A percentile compares a stretch with the other conserved stretches of the same genome.
These are phyloP conservation scores for Cryptocephalus moraei DNA, from an alignment of 2,888 invertebrate genomes.

Conservation along the genomic window DNA sequence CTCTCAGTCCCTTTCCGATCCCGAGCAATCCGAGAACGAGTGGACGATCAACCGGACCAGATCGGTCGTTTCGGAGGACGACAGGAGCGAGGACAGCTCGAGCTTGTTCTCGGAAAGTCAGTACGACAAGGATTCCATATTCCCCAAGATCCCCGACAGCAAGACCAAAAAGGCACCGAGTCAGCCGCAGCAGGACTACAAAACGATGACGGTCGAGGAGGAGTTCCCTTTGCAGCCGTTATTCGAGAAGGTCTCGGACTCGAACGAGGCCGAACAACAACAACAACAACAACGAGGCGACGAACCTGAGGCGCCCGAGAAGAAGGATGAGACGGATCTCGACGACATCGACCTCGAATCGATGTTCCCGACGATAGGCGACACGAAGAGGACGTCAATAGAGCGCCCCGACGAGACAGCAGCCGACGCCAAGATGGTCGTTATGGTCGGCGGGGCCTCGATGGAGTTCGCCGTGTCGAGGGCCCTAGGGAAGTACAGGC, in stretches of 20 bases:
- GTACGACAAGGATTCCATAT: slow-evolving; percentile 48
- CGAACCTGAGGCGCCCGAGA: slow-evolving; percentile 45
- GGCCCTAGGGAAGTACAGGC: slow-evolving; percentile 69
- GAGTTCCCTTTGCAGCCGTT: slow-evolving; percentile 16
- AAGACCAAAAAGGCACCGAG: not conserved
- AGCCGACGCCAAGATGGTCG: slow-evolving; percentile 39
- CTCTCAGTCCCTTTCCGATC: slow-evolving; percentile 60
- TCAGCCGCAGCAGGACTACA: not conserved
- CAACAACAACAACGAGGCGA: slow-evolving; percentile 14
- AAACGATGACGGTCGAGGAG: slow-evolving; percentile 9
- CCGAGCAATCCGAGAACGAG: slow-evolving; percentile 67
- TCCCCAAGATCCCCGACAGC: slow-evolving; percentile 47
- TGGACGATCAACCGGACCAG: slow-evolving; percentile 54
- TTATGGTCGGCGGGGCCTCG: slow-evolving; percentile 51
- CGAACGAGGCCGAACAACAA: slow-evolving; percentile 1
- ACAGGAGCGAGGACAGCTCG: slow-evolving; percentile 41
- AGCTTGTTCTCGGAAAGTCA: slow-evolving; percentile 59
- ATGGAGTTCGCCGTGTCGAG: slow-evolving; percentile 79
- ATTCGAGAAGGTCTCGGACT: slow-evolving; percentile 11
- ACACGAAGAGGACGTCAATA: slow-evolving; percentile 53
- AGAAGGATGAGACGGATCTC: slow-evolving; percentile 47
- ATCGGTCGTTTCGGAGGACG: slow-evolving; percentile 65
- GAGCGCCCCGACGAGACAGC: slow-evolving; percentile 52
- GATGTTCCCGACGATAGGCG: slow-evolving; percentile 66
- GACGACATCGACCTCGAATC: slow-evolving; percentile 49